Base-by-base conservation (phyloP, 1,140 invertebrate species). In the Neodiprion pinetum region DNA sequence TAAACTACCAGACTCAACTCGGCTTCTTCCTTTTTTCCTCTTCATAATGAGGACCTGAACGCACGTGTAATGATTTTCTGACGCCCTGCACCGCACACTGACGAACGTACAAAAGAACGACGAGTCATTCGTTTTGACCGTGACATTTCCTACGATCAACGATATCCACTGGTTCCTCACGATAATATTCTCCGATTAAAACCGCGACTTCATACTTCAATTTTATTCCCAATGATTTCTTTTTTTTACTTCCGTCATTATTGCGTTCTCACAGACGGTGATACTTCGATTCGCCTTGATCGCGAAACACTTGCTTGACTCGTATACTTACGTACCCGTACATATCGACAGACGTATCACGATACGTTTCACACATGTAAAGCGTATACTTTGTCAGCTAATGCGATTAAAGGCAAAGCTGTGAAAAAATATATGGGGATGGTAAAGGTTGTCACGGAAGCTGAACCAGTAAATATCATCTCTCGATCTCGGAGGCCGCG, bases 391-490 rank as follows among this genome's bases (percentile, higher is more conserved):
- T 61, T 61, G 53, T 61, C 53, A 61, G 53, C 53, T 61, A 61
- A 61, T 61, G 53, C 53, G 53, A 61, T 61, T 61, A 61, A 61
- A 61, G 4, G 9, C 53, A 61, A 61, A 12, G 53, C 53, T 17
- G 53, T 8, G 53, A 61, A 61, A 14, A 61, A 9, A 14, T 61
- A 17, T 5, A 17, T 61, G n/a, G 53, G 53, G 53, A 14, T 12
- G 53, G 53, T 17, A 61, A 17, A 12, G 53, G n/a, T 61, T 61
- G 53, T 61, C 53, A 61, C 53, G 53, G 53, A 61, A 61, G 53
- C 53, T 61, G n/a, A 61, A 17, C 53, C 53, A 61, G 53, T 61
- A 61, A 61, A 61, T 61, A 61, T 61, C 53, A 61, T 61, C 53
- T 61, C 53, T 17, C 9, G 53, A 61, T 61, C 53, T 17, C 53